A percentile compares a stretch with the other conserved stretches of the same genome.
Evolutionary conservation across 2,888 invertebrate genomes (phyloP).

Genomic region (Cerastoderma edule): DNA sequence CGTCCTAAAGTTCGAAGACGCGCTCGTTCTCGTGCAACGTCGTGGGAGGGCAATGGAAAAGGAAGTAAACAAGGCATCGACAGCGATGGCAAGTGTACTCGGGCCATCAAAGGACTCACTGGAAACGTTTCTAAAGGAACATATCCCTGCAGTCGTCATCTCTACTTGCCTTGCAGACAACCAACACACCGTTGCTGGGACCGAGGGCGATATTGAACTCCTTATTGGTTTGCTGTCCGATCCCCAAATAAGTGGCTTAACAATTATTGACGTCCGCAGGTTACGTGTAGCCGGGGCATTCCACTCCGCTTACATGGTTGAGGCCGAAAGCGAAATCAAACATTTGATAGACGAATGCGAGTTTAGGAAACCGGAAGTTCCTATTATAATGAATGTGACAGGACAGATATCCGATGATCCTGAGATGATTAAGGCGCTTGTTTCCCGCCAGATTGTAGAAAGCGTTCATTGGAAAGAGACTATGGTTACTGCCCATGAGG

Average conservation of each 20-base stretch:
- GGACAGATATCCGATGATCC: neutral
- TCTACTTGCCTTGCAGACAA: conserved; percentile 1
- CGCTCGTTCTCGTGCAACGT: conserved; percentile 14
- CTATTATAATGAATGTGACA: conserved; percentile 2
- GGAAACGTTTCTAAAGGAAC: neutral
- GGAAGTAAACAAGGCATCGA: conserved; percentile 20
- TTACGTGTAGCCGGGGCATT: neutral
- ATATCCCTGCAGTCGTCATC: neutral
- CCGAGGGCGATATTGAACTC: neutral
- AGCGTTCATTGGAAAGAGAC: neutral
- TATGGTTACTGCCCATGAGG: neutral
- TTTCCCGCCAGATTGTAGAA: conserved; percentile 1
- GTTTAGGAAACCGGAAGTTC: neutral
- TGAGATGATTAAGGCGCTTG: neutral
- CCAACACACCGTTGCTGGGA: conserved; percentile 6
- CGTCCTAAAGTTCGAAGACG: conserved; percentile 27
- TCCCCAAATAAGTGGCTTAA: neutral
- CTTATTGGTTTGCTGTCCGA: neutral
- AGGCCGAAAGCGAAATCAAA: neutral
- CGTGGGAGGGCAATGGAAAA: conserved; percentile 25
- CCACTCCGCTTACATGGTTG: neutral
- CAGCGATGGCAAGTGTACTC: conserved; percentile 26
- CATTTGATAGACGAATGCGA: neutral
- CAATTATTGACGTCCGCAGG: neutral
- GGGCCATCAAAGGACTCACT: conserved; percentile 6